These are phyloP conservation scores for Scotopteryx bipunctaria DNA, from an alignment of 2,888 invertebrate genomes.

Conservation along the genomic window DNA sequence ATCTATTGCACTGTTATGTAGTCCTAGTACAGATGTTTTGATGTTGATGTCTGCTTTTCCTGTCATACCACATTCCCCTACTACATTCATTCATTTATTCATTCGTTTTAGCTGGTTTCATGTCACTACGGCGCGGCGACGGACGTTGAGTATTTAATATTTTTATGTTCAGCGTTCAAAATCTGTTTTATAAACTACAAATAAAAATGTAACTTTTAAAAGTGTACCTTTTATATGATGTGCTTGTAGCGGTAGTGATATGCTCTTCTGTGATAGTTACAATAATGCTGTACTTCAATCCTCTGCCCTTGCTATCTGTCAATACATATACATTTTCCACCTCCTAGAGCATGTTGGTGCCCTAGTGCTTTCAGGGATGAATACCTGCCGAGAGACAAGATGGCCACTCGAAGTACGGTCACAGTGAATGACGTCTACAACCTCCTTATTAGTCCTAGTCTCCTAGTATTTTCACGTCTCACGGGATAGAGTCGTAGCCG, in stretches of 20 bases:
- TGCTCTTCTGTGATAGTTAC: not conserved
- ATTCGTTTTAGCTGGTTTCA: too few relatives aligned
- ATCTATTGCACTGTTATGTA: not conserved
- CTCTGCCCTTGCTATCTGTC: not conserved
- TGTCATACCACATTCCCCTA: too few relatives aligned
- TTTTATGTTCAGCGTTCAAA: too few relatives aligned
- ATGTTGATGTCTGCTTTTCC: not conserved
- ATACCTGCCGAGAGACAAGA: conserved; percentile 1
- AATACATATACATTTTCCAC: conserved; percentile 1
- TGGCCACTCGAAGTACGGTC: not conserved
- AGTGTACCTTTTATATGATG: too few relatives aligned
- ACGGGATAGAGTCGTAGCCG: too few relatives aligned
- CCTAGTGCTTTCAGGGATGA: conserved; percentile 14
- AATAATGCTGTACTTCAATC: not conserved
- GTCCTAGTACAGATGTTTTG: conserved; percentile 1
- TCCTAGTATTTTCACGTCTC: conserved; percentile 8
- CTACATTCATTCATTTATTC: too few relatives aligned
- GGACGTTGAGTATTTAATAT: too few relatives aligned
- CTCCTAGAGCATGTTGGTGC: conserved; percentile 1
- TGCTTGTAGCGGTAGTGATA: too few relatives aligned
- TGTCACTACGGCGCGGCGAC: too few relatives aligned
- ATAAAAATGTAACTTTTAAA: too few relatives aligned
- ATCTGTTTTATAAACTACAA: too few relatives aligned
- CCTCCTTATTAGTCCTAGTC: not conserved
- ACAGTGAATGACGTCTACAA: not conserved